Evolutionary conservation across 2,797 vertebrate species (phyloP), one percentile per base, ranked within the genome.

Genomic region (Craterocephalus amniculus): DNA sequence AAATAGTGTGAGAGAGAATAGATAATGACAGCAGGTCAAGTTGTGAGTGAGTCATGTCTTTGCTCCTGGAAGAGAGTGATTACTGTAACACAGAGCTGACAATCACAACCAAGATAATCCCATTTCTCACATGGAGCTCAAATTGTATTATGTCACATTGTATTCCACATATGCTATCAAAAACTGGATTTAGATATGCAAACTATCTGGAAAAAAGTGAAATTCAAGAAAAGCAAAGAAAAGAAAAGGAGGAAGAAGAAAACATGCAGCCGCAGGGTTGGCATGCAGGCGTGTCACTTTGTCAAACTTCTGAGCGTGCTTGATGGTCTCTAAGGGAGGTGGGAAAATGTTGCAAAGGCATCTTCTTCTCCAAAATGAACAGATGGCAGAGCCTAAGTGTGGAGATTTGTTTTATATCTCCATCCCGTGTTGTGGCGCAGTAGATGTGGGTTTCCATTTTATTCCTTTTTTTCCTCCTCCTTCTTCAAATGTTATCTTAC

Each of bases 301-400:
- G 86, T 91, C 86, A 88, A 65, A 81, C 85, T 88, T 86, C 78
- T 80, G 76, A 86, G 70, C 67, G 87, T 77, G 83, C 80, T 83
- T 79, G 85, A 88, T 72, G 81, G 76, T 80, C 85, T 87, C 78
- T 78, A 16, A 79, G 86, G 84, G 79, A 74, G 83, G 79, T 61
- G 51, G 70, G 52, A 66, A 72, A 73, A 73, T 82, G 86, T 75
- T 12, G 71, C 78, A 72, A 83, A 85, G 73, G 86, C 73, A 7
- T 59, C 72, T 78, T 85, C 78, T 76, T 70, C 84, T 76, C 82
- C 78, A 73, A 85, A 67, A 81, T 49, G 88, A 93, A 83, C 92
- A 94, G 91, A 94, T 94, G 93, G 93, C 74, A 49, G 68, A 79
- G 85, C 81, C 73, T 83, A 80, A 84, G 84, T 83, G 87, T 85